phyloP scores from a whole-genome alignment of 2,797 vertebrate species.

The Gadopsis marmoratus region DNA sequence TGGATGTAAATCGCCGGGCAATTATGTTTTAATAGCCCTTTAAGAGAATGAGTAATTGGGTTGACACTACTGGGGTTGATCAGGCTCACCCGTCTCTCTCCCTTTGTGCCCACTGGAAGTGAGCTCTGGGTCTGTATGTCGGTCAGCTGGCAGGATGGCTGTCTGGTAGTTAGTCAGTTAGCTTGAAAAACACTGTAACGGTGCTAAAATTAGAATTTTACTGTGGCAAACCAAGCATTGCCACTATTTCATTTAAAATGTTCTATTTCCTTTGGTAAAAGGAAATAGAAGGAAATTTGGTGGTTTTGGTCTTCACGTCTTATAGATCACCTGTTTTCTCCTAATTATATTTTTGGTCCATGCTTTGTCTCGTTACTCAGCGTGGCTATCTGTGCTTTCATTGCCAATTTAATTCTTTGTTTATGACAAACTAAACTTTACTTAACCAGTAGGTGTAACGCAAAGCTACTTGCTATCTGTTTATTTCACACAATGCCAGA shows the following conservation, averaged over 20 bases:
- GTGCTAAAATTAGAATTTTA: constrained; percentile 11
- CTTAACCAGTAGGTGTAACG: background rate
- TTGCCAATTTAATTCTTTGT: background rate
- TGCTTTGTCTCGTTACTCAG: background rate
- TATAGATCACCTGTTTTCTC: background rate
- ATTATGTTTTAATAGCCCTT: constrained; percentile 90
- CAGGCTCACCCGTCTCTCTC: constrained; percentile 82
- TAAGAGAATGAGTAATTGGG: constrained; percentile 90
- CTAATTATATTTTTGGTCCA: background rate
- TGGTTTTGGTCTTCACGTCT: background rate
- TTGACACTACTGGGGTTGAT: constrained; percentile 85
- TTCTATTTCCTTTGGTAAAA: background rate
- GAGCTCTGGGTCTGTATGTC: constrained; percentile 56
- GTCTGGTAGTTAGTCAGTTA: constrained; percentile 5
- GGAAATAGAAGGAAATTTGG: no score
- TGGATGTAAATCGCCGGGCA: constrained; percentile 88
- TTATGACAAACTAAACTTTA: background rate
- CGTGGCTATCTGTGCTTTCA: background rate
- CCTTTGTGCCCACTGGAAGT: constrained; percentile 70
- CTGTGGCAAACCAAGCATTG: background rate
- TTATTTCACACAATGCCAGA: background rate
- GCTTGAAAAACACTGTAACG: constrained; percentile 13
- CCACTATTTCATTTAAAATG: background rate
- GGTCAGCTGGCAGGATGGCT: constrained; percentile 58
- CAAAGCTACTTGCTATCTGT: background rate